These are phyloP conservation scores for Oxyruncus cristatus DNA, from an alignment of 2,113 vertebrate genomes.

Conservation along the genomic window DNA sequence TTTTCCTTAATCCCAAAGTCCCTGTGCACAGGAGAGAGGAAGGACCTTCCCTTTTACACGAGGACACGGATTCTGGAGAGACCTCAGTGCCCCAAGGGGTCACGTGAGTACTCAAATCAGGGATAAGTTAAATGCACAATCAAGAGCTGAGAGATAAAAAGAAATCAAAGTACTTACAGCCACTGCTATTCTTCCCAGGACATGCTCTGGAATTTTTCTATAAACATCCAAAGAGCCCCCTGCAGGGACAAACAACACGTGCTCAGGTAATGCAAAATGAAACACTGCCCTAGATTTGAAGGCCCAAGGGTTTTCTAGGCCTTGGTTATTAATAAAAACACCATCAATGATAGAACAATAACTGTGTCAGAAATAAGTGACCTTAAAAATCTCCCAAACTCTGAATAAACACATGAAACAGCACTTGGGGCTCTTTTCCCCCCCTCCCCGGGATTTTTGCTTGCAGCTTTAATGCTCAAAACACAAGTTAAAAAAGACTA, in stretches of 20 bases:
- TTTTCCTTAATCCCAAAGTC: background rate
- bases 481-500: background rate
- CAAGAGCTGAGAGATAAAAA: background rate
- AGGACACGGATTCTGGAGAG: background rate
- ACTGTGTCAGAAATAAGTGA: background rate
- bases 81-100: background rate
- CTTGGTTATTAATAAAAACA: constrained; percentile 45
- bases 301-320: background rate
- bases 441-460: background rate
- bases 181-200: constrained; percentile 92
- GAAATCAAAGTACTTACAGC: constrained; percentile 80
- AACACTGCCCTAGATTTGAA: constrained; percentile 31
- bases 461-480: background rate
- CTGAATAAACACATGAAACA: background rate
- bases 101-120: fast-evolving
- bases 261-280: background rate
- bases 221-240: constrained; percentile 97
- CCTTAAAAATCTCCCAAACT: background rate
- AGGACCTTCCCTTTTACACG: background rate
- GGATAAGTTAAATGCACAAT: fast-evolving
- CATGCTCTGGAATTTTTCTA: constrained; percentile 91
- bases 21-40: background rate
- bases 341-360: background rate
- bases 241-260: constrained; percentile 66
- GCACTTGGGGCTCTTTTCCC: background rate